Evolutionary conservation across 2,113 vertebrate species (phyloP), one percentile per base, ranked within the genome.

Genomic region (Plecotus auritus): DNA sequence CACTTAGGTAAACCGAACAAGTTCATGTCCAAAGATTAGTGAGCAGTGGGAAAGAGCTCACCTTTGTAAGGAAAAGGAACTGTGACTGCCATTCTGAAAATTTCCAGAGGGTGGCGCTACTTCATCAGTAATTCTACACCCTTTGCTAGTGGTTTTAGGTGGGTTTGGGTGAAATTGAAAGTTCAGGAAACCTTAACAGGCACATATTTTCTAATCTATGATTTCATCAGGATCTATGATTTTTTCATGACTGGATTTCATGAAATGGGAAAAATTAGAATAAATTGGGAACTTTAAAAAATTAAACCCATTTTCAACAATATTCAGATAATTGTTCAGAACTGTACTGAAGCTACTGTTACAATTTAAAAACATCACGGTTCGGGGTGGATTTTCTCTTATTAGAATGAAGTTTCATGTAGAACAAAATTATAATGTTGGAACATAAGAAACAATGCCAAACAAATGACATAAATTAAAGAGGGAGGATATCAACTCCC

Each of bases 31-130:
- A 82, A 85, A 82, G n/a, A 13, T 61, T 47, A 64, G 16, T 9
- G 17, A 20, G 22, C 2, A 0, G 2, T 77, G 61, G 81, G 47
- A 45, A 78, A 80, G 22, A 64, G 20, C 3, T 77, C 37, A 35
- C 20, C 23, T 85, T 93, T 90, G 8, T 9, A 37, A 89, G 80
- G n/a, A 16, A 76, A 85, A 88, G 80, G 56, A 78, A 85, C 2
- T 4, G 93, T 37, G 56, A 23, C 16, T 73, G 97, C 95, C 95
- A 88, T 98, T 96, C 91, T 86, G 2, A 87, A 97, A 95, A 83
- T 30, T 0, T 54, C 98, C 98, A 98, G 97, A 10, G 54, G 97
- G 96, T 98, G 98, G 98, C 95, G 97, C 98, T 97, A 94, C 90
- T 78, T 95, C 97, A 97, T 69, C 97, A 47, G 95, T 96, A 95